Base-by-base conservation (phyloP, 64 coral and sea anemone species). In the Montipora efflorescens region DNA sequence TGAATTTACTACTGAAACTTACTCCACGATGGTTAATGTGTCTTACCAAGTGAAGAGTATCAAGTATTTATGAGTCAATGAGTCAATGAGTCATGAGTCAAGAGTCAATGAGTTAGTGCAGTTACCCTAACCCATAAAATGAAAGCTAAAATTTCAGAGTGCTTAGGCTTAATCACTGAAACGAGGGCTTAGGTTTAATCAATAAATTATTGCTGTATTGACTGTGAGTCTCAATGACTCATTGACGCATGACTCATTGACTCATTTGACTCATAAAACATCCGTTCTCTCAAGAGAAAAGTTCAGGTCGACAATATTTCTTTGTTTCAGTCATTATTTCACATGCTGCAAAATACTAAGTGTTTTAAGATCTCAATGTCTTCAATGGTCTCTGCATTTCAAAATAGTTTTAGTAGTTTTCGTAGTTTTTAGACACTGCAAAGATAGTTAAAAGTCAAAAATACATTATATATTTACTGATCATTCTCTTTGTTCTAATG, bases 321-420 rank as follows among this genome's bases (percentile, higher is more conserved):
- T 57, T 80, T 55, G 4, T 80, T 80, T 80, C 21, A 23, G 78
- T 80, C 78, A 80, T 80, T 55, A 80, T 80, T 80, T 55, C 78
- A 80, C 78, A 74, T 74, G 70, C 70, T 74, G 70, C 70, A 74
- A 74, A 74, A 74, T 74, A 74, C 66, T 69, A 69, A 14, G 70
- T 74, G 70, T 23, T 74, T 74, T 36, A 74, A 74, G 25, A 74
- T 23, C 22, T 8, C 70, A 64, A 64, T 74, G 70, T 74, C 70
- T 74, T 74, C 70, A 74, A 74, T 25, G 21, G 70, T 74, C 70
- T 74, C 70, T 74, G 70, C 70, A 23, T 74, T 74, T 74, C 70
- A 74, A 23, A 36, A 4, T 74, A 74, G 19, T 23, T 21, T 21
- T 74, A 74, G 25, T 21, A 7, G 70, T 25, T 21, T 53, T 53